A percentile compares a stretch with the other conserved stretches of the same genome.
phyloP scores from a whole-genome alignment of 2,797 vertebrate genomes.

The Hyperoplus lanceolatus region DNA sequence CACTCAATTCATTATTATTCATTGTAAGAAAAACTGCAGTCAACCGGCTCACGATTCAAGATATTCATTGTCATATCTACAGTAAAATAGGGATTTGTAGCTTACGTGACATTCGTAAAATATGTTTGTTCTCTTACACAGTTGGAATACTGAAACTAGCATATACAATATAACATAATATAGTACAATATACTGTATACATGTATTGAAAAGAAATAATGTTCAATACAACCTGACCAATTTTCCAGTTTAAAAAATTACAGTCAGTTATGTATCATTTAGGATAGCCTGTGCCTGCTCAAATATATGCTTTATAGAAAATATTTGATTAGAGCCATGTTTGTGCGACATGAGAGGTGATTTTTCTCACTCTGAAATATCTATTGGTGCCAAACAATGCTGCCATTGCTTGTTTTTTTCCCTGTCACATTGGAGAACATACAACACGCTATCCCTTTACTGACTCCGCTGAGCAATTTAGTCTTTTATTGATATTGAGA shows the following conservation, averaged over 20 bases:
- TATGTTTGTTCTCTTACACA: too few species aligned
- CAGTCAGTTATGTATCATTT: neutral
- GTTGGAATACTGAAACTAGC: too few species aligned
- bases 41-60: neutral
- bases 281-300: neutral
- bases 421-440: neutral
- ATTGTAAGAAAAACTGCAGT: conserved; percentile 7
- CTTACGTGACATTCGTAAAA: too few species aligned
- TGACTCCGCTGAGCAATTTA: neutral
- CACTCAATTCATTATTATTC: neutral
- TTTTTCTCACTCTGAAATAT: neutral
- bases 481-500: neutral
- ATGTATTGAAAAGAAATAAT: too few species aligned
- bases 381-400: too few species aligned
- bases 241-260: too few species aligned
- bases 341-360: neutral
- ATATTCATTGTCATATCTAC: too few species aligned
- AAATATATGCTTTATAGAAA: neutral
- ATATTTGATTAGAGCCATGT: neutral
- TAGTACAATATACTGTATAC: too few species aligned
- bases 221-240: too few species aligned
- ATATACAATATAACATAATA: too few species aligned
- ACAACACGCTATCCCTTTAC: neutral
- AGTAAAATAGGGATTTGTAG: too few species aligned
- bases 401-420: neutral